Conservation (phyloP, 2,888 invertebrate genomes). For the Epinotia ramella region DNA sequence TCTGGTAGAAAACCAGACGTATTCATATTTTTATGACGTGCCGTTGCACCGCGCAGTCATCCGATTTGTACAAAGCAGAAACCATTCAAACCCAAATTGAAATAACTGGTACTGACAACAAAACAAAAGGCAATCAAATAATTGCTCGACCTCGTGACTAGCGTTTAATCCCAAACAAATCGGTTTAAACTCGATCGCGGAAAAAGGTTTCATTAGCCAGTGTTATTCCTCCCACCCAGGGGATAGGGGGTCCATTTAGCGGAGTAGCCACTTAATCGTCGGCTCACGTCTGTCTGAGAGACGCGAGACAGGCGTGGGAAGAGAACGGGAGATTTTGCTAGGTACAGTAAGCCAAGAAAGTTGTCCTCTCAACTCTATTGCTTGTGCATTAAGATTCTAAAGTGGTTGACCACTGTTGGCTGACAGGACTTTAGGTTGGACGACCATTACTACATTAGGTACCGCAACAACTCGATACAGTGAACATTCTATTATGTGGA, state of each 20-base stretch:
- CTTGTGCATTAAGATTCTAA: no score
- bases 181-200: conserved; percentile 66
- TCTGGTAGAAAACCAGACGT: no score
- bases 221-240: conserved; percentile 65
- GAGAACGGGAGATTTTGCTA: neutral
- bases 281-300: conserved; percentile 61
- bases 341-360: neutral
- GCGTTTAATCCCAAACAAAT: conserved; percentile 31
- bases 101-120: conserved; percentile 13
- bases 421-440: no score
- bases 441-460: no score
- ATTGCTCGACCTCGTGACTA: conserved; percentile 25
- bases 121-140: conserved; percentile 29
- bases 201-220: conserved; percentile 73
- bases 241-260: conserved; percentile 66
- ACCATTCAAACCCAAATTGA: neutral
- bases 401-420: no score
- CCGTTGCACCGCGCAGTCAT: conserved; percentile 6
- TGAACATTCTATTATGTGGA: no score
- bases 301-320: neutral
- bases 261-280: conserved; percentile 74
- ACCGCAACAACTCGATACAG: no score
- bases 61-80: conserved; percentile 7
- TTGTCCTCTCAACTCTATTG: no score
- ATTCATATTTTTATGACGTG: neutral